Evolutionary conservation across 1,140 invertebrate genomes (phyloP).

Genomic region (Thaumetopoea pityocampa): DNA sequence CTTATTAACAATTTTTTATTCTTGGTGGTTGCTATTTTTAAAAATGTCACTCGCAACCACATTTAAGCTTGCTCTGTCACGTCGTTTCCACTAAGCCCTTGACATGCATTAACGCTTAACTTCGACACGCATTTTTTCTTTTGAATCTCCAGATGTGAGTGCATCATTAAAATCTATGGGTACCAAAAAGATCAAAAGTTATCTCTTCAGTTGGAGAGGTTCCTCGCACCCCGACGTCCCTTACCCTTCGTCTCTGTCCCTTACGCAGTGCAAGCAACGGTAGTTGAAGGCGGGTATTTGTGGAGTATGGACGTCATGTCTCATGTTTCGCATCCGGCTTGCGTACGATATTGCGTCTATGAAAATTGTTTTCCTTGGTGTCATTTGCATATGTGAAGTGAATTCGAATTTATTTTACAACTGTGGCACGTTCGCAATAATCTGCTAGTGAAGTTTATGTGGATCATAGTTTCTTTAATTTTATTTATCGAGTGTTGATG

Average conservation of each 20-base stretch:
- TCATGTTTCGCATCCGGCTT: conserved; percentile 15
- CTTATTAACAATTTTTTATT: conserved; percentile 67
- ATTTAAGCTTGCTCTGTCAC: conserved; percentile 60
- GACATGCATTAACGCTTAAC: conserved; percentile 74
- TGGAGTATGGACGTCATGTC: conserved; percentile 27
- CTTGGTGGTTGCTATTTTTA: conserved; percentile 65
- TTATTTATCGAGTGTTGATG: conserved; percentile 26
- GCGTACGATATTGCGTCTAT: conserved; percentile 45
- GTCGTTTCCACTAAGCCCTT: conserved; percentile 63
- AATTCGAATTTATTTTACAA: conserved; percentile 47
- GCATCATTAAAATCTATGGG: conserved; percentile 72
- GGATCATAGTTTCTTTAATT: conserved; percentile 42
- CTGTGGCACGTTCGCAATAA: conserved; percentile 41
- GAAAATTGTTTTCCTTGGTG: conserved; percentile 57
- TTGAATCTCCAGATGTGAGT: conserved; percentile 60
- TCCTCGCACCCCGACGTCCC: conserved; percentile 46
- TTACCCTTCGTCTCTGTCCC: conserved; percentile 45
- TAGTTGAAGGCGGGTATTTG: conserved; percentile 52
- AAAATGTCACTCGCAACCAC: conserved; percentile 67
- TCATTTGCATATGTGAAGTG: conserved; percentile 61
- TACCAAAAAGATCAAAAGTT: conserved; percentile 74
- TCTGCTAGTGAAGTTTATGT: conserved; percentile 38
- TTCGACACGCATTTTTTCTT: conserved; percentile 61
- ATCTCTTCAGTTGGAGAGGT: conserved; percentile 58
- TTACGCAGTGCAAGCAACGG: conserved; percentile 24